A percentile compares a stretch with the other conserved stretches of the same genome.
Conservation (phyloP, 2,113 vertebrate species). For the Arenaria interpres region DNA sequence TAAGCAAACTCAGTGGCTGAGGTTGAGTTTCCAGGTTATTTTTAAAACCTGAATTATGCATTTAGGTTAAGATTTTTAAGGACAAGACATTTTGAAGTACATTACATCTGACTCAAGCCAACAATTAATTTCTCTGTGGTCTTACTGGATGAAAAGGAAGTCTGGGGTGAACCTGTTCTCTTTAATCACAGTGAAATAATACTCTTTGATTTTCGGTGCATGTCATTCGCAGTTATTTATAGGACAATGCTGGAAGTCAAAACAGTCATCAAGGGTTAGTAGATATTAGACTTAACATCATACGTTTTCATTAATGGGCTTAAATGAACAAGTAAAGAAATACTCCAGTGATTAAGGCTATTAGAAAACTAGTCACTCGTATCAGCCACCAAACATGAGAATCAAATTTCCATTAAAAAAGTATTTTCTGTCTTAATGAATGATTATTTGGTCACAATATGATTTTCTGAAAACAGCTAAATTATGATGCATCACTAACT, state of each 20-base stretch:
- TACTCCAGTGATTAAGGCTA: constrained; percentile 47
- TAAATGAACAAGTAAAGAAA: constrained; percentile 57
- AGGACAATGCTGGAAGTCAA: constrained; percentile 69
- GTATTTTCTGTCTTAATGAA: constrained; percentile 35
- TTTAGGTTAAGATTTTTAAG: constrained; percentile 41
- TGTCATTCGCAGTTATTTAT: constrained; percentile 71
- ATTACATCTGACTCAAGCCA: constrained; percentile 44
- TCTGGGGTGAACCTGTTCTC: constrained; percentile 50
- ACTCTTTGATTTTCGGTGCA: constrained; percentile 66
- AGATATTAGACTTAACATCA: constrained; percentile 65
- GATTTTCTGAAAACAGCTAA: constrained; percentile 56
- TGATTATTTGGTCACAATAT: constrained; percentile 31
- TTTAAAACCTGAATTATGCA: constrained; percentile 40
- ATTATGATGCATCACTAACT: constrained; percentile 44
- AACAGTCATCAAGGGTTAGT: constrained; percentile 66
- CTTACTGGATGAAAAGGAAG: constrained; percentile 43
- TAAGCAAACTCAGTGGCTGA: neutral
- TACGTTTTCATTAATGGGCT: constrained; percentile 48
- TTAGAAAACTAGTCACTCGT: constrained; percentile 60
- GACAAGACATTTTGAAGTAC: constrained; percentile 51
- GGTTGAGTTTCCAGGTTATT: neutral
- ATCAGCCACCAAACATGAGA: constrained; percentile 13
- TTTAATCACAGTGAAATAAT: constrained; percentile 65
- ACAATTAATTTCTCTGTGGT: constrained; percentile 58
- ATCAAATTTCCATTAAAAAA: constrained; percentile 44